Evolutionary conservation across 35 echinoderm and acorn worm species (phyloP).

Genomic region (Ophioderma brevispina): DNA sequence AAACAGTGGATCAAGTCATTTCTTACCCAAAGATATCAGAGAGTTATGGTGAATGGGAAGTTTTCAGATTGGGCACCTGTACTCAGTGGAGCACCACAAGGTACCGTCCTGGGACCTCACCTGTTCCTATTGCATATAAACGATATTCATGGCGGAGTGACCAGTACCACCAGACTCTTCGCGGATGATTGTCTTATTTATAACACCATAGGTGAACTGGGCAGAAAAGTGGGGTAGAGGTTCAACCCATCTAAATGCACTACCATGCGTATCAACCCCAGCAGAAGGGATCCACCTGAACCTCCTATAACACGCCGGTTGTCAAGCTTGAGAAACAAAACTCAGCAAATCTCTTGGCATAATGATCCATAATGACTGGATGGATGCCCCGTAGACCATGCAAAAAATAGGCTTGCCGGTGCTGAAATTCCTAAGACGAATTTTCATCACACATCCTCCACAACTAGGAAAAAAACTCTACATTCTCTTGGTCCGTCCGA

Average conservation of each 20-base stretch:
- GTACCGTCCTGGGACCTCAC: slow-evolving; percentile 42
- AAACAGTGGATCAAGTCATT: slow-evolving; percentile 36
- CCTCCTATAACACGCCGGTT: neutral
- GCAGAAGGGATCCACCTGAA: neutral
- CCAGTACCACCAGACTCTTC: neutral
- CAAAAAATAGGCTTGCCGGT: neutral
- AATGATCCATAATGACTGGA: slow-evolving; percentile 10
- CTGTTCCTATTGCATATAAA: neutral
- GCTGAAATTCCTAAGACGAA: neutral
- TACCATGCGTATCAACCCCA: slow-evolving; percentile 24
- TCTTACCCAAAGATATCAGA: slow-evolving; percentile 24
- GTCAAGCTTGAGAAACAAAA: slow-evolving; percentile 3
- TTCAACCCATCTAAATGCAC: slow-evolving; percentile 27
- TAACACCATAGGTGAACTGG: slow-evolving; percentile 11
- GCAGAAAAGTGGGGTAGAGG: neutral
- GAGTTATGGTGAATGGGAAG: slow-evolving; percentile 52
- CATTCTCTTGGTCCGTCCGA: neutral
- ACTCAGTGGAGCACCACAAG: slow-evolving; percentile 57
- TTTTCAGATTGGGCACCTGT: slow-evolving; percentile 28
- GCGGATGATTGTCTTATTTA: slow-evolving; percentile 31
- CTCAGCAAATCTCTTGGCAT: neutral
- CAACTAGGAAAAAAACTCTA: neutral
- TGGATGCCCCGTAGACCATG: neutral
- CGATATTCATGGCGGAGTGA: neutral
- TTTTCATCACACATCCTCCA: too few species aligned